Evolutionary conservation across 2,113 vertebrate genomes (phyloP).

Genomic region (Ptilorrhoa leucosticta): DNA sequence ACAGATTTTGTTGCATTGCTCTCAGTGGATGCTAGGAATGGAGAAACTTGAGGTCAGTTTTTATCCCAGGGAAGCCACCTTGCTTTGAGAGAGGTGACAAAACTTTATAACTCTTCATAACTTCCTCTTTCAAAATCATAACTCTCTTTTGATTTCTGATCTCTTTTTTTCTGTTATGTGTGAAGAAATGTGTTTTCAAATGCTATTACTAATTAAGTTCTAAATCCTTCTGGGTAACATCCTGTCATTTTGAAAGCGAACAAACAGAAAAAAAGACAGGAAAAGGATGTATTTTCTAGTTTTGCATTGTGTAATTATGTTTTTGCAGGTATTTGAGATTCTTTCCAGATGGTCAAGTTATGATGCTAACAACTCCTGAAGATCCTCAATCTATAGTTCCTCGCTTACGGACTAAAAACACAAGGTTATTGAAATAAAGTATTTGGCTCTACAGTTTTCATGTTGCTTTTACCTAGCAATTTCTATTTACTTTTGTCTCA

Average conservation of each 20-base stretch:
- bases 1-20: neutral
- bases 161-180: neutral
- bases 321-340: conserved; percentile 90
- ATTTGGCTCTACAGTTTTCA: neutral
- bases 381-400: conserved; percentile 87
- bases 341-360: conserved; percentile 90
- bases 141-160: neutral
- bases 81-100: neutral
- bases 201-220: neutral
- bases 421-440: conserved; percentile 74
- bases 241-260: neutral
- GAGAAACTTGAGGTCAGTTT: neutral
- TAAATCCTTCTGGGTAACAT: neutral
- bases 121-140: neutral
- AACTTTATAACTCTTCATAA: neutral
- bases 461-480: neutral
- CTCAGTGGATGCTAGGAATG: neutral
- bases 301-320: neutral
- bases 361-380: conserved; percentile 95
- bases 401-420: conserved; percentile 84
- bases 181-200: neutral
- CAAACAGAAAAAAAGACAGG: neutral
- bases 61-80: neutral
- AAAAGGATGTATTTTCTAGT: neutral
- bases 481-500: neutral